Evolutionary conservation across 2,888 invertebrate genomes (phyloP), one percentile per base, ranked within the genome.

Genomic region (Brachylomia viminalis): DNA sequence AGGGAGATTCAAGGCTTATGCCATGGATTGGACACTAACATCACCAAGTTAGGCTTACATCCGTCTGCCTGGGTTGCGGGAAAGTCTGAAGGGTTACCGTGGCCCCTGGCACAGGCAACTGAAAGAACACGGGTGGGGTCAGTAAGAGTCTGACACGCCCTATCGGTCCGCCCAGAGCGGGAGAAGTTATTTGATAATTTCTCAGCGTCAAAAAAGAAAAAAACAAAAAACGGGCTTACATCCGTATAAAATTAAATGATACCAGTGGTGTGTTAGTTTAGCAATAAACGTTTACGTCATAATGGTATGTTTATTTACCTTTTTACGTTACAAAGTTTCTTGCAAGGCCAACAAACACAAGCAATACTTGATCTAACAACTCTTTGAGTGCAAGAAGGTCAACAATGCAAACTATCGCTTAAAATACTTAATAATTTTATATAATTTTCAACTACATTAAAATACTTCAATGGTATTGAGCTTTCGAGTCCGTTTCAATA

Each of bases 381-480:
- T 67, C 33, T 67, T 17, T 33, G 3, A n/a, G 13, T 33, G n/a
- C 20, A 49, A 23, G 7, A 23, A 33, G 2, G 23, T 10, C n/a
- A 52, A 49, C 38, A 33, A 45, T 79, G 8, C 20, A 7, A 54
- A 54, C 61, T 10, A 56, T 10, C n/a, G n/a, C n/a, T n/a, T n/a
- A n/a, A n/a, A n/a, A n/a, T n/a, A n/a, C n/a, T n/a, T n/a, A n/a
- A n/a, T n/a, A 7, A 33, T 33, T 5, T 30, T 23, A 59, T 66
- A 33, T 49, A 49, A 81, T 54, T 52, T 67, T 65, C 66, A 75
- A 82, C 54, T 54, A 62, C 76, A 56, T 62, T 1, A 47, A 82
- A 64, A 65, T 42, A 42, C 65, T 42, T 59, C n/a, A 75, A 65
- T 17, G 10, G 4, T 59, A 23, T 38, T 23, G 33, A 79, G 6